Evolutionary conservation across 2,888 invertebrate species (phyloP).

Genomic region (Eubasilissa splendida): DNA sequence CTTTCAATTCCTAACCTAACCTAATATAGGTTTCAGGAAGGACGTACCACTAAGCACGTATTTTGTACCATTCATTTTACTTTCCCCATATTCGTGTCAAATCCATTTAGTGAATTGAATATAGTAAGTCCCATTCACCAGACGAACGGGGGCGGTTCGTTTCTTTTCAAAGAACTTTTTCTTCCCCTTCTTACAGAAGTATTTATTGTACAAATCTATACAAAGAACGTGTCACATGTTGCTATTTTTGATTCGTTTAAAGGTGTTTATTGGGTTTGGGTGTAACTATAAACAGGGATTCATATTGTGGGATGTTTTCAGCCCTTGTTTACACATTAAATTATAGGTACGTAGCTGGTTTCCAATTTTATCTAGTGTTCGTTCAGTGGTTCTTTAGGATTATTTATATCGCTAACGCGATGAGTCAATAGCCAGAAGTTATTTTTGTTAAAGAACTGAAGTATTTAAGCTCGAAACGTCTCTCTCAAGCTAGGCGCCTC

Average conservation of each 20-base stretch:
- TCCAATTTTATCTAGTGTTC: too few relatives aligned
- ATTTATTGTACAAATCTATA: constrained; percentile 1
- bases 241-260: constrained; percentile 35
- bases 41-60: background rate
- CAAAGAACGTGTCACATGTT: constrained; percentile 18
- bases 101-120: constrained; percentile 17
- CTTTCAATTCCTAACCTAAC: background rate
- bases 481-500: too few relatives aligned
- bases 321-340: too few relatives aligned
- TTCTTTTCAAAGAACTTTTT: constrained; percentile 19
- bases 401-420: too few relatives aligned
- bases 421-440: too few relatives aligned
- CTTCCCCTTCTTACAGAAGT: background rate
- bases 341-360: too few relatives aligned
- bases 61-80: constrained; percentile 28
- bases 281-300: constrained; percentile 8
- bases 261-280: constrained; percentile 34
- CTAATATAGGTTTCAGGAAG: background rate
- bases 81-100: constrained; percentile 24
- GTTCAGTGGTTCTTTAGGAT: too few relatives aligned
- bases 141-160: constrained; percentile 10
- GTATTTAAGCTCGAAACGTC: too few relatives aligned
- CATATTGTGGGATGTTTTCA: too few relatives aligned
- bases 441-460: too few relatives aligned
- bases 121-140: constrained; percentile 21